Percentiles rank a stretch among this genome's conserved stretches.
phyloP scores from a whole-genome alignment of 2,888 invertebrate genomes.

The Eristalis arbustorum region DNA sequence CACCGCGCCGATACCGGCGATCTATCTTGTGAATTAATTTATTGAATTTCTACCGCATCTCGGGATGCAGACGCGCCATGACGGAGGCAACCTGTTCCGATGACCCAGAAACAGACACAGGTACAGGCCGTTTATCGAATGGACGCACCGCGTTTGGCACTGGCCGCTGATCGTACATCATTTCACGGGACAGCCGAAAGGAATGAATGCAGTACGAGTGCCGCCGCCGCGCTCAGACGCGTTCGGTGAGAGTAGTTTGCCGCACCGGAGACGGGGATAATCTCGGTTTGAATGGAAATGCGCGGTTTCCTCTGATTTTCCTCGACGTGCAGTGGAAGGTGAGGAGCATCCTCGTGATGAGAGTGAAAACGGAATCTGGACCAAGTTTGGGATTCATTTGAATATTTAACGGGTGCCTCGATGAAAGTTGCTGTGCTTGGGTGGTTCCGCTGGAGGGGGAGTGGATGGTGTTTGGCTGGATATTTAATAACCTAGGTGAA shows the following conservation, averaged over 20 bases:
- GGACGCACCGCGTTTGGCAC: conserved; percentile 31
- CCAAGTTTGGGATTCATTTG: conserved; percentile 31
- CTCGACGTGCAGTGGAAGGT: not conserved
- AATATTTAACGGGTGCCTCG: conserved; percentile 15
- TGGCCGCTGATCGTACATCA: conserved; percentile 50
- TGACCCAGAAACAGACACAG: conserved; percentile 64
- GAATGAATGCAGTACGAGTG: conserved; percentile 40
- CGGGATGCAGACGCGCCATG: conserved; percentile 11
- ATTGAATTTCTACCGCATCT: conserved; percentile 56
- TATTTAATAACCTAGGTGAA: not conserved
- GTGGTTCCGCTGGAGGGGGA: conserved; percentile 10
- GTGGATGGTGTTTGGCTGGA: not conserved
- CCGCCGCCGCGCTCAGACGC: conserved; percentile 8
- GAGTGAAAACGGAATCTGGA: conserved; percentile 59
- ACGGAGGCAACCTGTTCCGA: conserved; percentile 59
- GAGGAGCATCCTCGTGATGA: conserved; percentile 3
- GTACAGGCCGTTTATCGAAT: conserved; percentile 29
- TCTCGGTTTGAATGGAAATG: conserved; percentile 46
- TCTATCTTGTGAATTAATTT: conserved; percentile 44
- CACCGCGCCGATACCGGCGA: conserved; percentile 24
- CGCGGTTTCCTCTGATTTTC: conserved; percentile 37
- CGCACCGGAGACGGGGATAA: conserved; percentile 18
- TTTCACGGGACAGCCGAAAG: conserved; percentile 61
- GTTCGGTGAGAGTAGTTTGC: conserved; percentile 52
- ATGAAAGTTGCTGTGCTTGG: conserved; percentile 49